A percentile compares a stretch with the other conserved stretches of the same genome.
phyloP scores from a whole-genome alignment of 2,797 vertebrate genomes.

The Spondyliosoma cantharus region DNA sequence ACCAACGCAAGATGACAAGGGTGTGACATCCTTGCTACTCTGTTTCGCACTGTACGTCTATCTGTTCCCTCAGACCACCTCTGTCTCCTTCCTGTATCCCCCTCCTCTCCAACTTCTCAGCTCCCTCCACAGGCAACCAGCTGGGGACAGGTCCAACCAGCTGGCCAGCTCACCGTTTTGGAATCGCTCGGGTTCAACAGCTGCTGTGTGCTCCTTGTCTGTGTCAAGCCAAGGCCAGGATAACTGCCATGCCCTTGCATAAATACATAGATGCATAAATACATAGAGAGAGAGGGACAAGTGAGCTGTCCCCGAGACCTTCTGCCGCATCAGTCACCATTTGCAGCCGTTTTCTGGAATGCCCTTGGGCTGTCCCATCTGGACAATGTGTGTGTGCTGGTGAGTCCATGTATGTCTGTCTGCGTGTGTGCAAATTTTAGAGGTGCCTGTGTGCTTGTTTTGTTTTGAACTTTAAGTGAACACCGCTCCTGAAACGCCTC shows the following conservation, averaged over 20 bases:
- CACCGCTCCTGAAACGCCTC: no score
- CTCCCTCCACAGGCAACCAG: constrained; percentile 50
- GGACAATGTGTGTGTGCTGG: constrained; percentile 21
- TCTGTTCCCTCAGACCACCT: constrained; percentile 32
- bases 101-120: constrained; percentile 51
- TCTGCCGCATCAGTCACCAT: constrained; percentile 69
- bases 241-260: constrained; percentile 67
- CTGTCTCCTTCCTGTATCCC: constrained; percentile 24
- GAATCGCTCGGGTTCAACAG: constrained; percentile 50
- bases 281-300: constrained; percentile 43
- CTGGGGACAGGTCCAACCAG: constrained; percentile 62
- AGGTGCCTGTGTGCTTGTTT: neutral
- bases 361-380: constrained; percentile 75
- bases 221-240: constrained; percentile 51
- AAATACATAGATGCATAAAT: constrained; percentile 74
- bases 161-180: constrained; percentile 68
- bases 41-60: neutral
- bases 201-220: constrained; percentile 62
- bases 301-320: constrained; percentile 68
- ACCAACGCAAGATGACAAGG: neutral
- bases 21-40: constrained; percentile 3
- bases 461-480: constrained; percentile 19
- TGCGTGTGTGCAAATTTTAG: constrained; percentile 5
- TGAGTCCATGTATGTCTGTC: constrained; percentile 34
- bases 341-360: constrained; percentile 48